A percentile compares a stretch with the other conserved stretches of the same genome.
Conservation (phyloP, 1,140 invertebrate species). For the Hyphantria cunea region DNA sequence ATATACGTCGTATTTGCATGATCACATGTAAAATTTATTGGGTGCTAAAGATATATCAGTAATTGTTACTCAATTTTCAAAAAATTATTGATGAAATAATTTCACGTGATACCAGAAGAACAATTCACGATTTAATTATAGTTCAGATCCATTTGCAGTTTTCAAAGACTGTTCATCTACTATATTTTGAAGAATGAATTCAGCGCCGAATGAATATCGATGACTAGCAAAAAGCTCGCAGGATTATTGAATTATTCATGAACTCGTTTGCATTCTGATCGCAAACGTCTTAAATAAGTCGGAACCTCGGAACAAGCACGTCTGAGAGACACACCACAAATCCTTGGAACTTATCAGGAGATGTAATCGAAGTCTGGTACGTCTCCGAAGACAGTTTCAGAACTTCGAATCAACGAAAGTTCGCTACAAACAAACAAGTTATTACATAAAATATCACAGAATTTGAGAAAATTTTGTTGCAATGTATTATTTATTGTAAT, state of each 20-base stretch:
- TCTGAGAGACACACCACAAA: slow-evolving; percentile 15
- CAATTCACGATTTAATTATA: slow-evolving; percentile 3
- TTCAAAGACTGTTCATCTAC: slow-evolving; percentile 12
- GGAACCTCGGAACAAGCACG: slow-evolving; percentile 22
- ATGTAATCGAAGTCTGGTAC: background rate
- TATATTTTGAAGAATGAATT: slow-evolving; percentile 24
- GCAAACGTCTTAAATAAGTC: slow-evolving; percentile 33
- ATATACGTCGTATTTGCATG: too few species aligned
- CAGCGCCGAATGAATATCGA: slow-evolving; percentile 44
- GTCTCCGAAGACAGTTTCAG: background rate
- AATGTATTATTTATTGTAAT: too few species aligned
- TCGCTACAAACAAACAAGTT: too few species aligned
- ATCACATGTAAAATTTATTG: too few species aligned
- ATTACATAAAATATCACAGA: too few species aligned
- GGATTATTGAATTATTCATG: slow-evolving; percentile 51
- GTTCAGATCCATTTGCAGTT: slow-evolving; percentile 7
- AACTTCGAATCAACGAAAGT: too few species aligned
- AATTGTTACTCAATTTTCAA: too few species aligned
- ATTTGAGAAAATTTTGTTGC: too few species aligned
- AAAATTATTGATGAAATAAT: too few species aligned
- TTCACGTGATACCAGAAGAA: too few species aligned
- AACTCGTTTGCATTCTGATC: slow-evolving; percentile 46
- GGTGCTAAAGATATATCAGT: too few species aligned
- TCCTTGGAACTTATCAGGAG: slow-evolving; percentile 31
- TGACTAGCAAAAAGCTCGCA: slow-evolving; percentile 40